Evolutionary conservation across 2,888 invertebrate genomes (phyloP), one percentile per base, ranked within the genome.

Genomic region (Hecatera dysodea): DNA sequence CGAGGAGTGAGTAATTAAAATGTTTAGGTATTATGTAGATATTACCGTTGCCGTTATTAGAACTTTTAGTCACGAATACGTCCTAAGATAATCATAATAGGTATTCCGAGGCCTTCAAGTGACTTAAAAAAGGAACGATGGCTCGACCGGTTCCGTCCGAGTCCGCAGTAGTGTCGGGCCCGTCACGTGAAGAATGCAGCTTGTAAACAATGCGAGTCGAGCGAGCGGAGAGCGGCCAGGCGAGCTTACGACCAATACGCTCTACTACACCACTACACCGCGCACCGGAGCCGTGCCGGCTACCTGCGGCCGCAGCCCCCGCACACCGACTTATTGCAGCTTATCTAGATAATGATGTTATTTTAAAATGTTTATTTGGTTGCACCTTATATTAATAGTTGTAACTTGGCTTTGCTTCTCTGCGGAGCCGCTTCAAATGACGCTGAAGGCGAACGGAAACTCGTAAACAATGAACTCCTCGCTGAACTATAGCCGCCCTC

Each of bases 201-300:
- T 72, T 70, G 82, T 82, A 82, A 82, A 84, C 82, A 82, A 82
- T 57, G 71, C 53, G 50, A 56, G 68, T 27, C 52, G 22, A 27
- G 42, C 55, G 36, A 44, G 42, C 29, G 24, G 27, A 2, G 39
- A 7, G n/a, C 27, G 53, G 44, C 12, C 52, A 53, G 33, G 36
- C 64, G 42, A 60, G 63, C 53, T 64, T 61, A 53, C 52, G 50
- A 61, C 53, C n/a, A 61, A 66, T 44, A 59, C 57, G 50, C 69
- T 61, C 56, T n/a, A 46, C 15, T 39, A 44, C 27, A 48, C 33
- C 39, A 39, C n/a, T n/a, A n/a, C n/a, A n/a, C n/a, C n/a, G n/a
- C n/a, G 27, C 29, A 29, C 33, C 39, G 46, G 27, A 59, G 42
- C 27, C 5, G 36, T 29, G 29, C 22, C 39, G 39, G 39, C 71